Evolutionary conservation across 2,888 invertebrate species (phyloP).

Genomic region (Drosophila austrosaltans): DNA sequence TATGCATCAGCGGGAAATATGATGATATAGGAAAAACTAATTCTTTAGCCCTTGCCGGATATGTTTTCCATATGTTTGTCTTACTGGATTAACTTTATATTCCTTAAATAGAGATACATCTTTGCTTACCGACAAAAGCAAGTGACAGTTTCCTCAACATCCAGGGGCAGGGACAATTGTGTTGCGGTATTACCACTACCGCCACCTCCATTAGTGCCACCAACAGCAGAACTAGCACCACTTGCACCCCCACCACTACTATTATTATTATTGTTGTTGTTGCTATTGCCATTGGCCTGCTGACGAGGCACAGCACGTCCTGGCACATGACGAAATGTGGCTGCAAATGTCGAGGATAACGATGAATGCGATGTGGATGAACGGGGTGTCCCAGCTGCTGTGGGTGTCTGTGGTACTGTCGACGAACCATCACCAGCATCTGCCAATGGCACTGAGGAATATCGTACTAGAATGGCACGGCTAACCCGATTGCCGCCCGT

Average conservation of each 20-base stretch:
- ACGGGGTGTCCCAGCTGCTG: constrained; percentile 63
- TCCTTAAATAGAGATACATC: too few species aligned
- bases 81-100: too few species aligned
- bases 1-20: too few species aligned
- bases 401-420: constrained; percentile 69
- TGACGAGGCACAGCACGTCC: constrained; percentile 74
- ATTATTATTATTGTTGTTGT: constrained; percentile 25
- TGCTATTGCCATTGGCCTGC: constrained; percentile 37
- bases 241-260: constrained; percentile 39
- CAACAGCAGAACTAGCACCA: constrained; percentile 27
- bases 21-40: too few species aligned
- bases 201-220: constrained; percentile 17
- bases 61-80: too few species aligned
- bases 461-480: constrained; percentile 82
- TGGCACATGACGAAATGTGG: constrained; percentile 77
- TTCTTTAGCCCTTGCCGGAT: too few species aligned
- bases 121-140: constrained; percentile 90
- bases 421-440: constrained; percentile 73
- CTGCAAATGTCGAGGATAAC: constrained; percentile 74
- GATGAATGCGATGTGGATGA: constrained; percentile 60
- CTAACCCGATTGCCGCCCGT: constrained; percentile 83
- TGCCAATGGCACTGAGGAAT: constrained; percentile 81
- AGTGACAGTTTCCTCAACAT: constrained; percentile 89
- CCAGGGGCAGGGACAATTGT: constrained; percentile 85
- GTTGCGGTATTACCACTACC: constrained; percentile 20